Base-by-base conservation (phyloP, 2,888 invertebrate genomes). In the Drosophila birchii region DNA sequence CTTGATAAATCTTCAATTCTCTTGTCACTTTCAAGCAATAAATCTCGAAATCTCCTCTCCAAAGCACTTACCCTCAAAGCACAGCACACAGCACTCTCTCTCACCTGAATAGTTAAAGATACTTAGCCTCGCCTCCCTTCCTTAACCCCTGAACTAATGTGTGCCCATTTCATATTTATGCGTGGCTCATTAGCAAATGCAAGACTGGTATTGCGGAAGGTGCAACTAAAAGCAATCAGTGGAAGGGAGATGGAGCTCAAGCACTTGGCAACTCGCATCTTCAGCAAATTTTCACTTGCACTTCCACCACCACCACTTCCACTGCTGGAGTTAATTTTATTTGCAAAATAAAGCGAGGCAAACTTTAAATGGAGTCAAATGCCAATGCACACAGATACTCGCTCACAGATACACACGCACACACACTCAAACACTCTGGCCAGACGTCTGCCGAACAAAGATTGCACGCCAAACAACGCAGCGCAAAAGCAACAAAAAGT, bases 321-420 rank as follows among this genome's bases (percentile, higher is more conserved):
- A 76, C 26, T 61, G 76, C 61, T 58, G 67, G 81, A 88, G 86
- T 88, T 86, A 88, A 86, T 86, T 86, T 86, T 89, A 86, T 86
- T 86, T 89, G 86, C 89, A 89, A 86, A 86, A 89, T 89, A 89
- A 89, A 85, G 88, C 75, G 83, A 86, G 88, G 78, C 83, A 88
- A 88, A 83, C 90, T 86, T 86, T 88, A 86, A 86, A 86, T 86
- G 90, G 81, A 89, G 86, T 89, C 90, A 86, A 86, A 89, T 89
- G 86, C 88, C 84, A 89, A 72, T 78, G 80, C 80, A 82, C 78
- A 80, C 84, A 76, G 51, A 34, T 51, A 51, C 51, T 34, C 20
- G 16, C 51, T 60, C 34, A 53, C 61, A 36, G 20, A 18, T 34
- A 49, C 51, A 61, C 47, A 54, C 39, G 45, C 29, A 64, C 47